Evolutionary conservation across 2,113 vertebrate genomes (phyloP).

Genomic region (Syngnathus scovelli): DNA sequence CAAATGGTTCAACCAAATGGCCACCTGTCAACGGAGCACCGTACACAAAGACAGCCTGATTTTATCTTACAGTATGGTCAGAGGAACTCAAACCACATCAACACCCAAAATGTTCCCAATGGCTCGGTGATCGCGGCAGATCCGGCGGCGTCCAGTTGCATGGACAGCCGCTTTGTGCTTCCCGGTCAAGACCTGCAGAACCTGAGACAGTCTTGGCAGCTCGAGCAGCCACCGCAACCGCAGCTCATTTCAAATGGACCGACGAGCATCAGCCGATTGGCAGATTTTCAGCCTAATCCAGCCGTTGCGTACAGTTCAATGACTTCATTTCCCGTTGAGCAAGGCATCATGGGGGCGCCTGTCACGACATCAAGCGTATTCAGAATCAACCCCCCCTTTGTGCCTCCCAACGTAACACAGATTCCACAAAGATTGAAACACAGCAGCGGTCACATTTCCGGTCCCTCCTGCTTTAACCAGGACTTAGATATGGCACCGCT

Average conservation of each 20-base stretch:
- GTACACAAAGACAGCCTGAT: slow-evolving; percentile 27
- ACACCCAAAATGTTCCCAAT: slow-evolving; percentile 38
- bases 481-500: slow-evolving; percentile 13
- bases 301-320: not conserved
- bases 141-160: slow-evolving; percentile 3
- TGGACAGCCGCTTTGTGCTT: slow-evolving; percentile 40
- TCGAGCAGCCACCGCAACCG: slow-evolving; percentile 26
- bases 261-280: slow-evolving; percentile 1
- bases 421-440: slow-evolving; percentile 15
- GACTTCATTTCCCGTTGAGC: slow-evolving; percentile 32
- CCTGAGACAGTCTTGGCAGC: slow-evolving; percentile 39
- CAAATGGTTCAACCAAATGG: slow-evolving; percentile 29
- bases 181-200: slow-evolving; percentile 21
- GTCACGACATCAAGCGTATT: slow-evolving; percentile 38
- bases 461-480: slow-evolving; percentile 44
- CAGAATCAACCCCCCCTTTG: not conserved
- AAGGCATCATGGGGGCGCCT: not conserved
- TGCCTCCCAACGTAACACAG: slow-evolving; percentile 14
- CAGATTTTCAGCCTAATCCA: slow-evolving; percentile 4
- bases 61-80: slow-evolving; percentile 29
- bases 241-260: slow-evolving; percentile 15
- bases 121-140: slow-evolving; percentile 4
- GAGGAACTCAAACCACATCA: slow-evolving; percentile 33
- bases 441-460: slow-evolving; percentile 23
- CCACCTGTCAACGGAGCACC: slow-evolving; percentile 22